A percentile compares a stretch with the other conserved stretches of the same genome.
These are phyloP conservation scores for Halcyon leucocephala DNA, from an alignment of 2,797 vertebrate genomes.

Conservation along the genomic window DNA sequence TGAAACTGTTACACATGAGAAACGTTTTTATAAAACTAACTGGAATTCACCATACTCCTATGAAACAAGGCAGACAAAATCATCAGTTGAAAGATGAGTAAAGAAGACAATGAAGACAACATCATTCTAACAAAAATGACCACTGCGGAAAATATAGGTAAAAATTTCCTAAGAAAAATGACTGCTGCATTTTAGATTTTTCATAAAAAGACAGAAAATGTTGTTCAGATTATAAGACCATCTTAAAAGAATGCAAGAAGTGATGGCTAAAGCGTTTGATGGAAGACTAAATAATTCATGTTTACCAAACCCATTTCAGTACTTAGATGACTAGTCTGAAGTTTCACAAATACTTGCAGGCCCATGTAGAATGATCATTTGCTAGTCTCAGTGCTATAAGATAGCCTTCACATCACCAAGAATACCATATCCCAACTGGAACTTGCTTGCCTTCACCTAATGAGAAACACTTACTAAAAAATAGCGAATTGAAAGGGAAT, in stretches of 20 bases:
- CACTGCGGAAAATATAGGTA: background rate
- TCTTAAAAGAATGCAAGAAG: background rate
- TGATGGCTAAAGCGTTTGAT: background rate
- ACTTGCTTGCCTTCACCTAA: background rate
- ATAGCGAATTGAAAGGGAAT: background rate
- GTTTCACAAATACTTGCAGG: background rate
- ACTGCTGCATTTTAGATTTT: background rate
- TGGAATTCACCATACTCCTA: background rate
- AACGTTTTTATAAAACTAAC: background rate
- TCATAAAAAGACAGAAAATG: background rate
- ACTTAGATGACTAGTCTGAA: background rate
- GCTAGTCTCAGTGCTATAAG: background rate
- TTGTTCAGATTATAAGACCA: background rate
- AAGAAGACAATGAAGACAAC: background rate
- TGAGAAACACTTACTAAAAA: background rate
- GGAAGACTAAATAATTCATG: background rate
- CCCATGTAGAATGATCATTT: background rate
- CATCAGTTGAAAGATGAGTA: background rate
- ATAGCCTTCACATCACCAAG: background rate
- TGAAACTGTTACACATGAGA: background rate
- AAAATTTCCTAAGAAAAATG: background rate
- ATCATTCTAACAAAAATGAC: background rate
- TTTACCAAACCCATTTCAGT: background rate
- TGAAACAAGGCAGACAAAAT: background rate
- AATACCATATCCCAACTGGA: background rate